Percentiles rank a stretch among this genome's conserved stretches.
These are phyloP conservation scores for Galagoides demidoff DNA, from an alignment of 2,797 vertebrate species.

Conservation along the genomic window DNA sequence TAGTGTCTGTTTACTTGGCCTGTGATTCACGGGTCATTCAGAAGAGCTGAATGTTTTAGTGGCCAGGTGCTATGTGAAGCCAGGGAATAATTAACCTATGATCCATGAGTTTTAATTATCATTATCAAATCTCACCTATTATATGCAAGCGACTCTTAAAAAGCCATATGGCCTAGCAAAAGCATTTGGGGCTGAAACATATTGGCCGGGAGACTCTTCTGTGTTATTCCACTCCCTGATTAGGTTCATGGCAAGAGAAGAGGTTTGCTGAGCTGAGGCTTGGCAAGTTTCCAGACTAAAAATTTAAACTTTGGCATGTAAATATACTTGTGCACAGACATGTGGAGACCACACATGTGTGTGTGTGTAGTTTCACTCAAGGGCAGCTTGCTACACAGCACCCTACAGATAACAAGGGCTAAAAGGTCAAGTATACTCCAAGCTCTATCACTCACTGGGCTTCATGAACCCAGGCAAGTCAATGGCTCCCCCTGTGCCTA, in stretches of 20 bases:
- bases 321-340: background rate
- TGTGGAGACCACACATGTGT: background rate
- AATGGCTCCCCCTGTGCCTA: background rate
- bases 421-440: background rate
- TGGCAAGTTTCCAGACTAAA: slow-evolving; percentile 71
- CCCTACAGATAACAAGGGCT: background rate
- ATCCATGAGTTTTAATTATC: slow-evolving; percentile 76
- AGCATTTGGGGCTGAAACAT: slow-evolving; percentile 11
- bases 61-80: slow-evolving; percentile 55
- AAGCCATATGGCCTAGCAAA: slow-evolving; percentile 81
- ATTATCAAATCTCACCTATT: slow-evolving; percentile 68
- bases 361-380: background rate
- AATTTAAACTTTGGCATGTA: background rate
- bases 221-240: slow-evolving; percentile 64
- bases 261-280: slow-evolving; percentile 73
- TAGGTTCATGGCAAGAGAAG: slow-evolving; percentile 68
- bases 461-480: background rate
- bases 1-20: slow-evolving; percentile 45
- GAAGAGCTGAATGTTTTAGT: background rate
- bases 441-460: background rate
- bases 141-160: slow-evolving; percentile 78
- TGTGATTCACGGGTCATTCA: slow-evolving; percentile 57
- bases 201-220: slow-evolving; percentile 72
- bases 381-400: background rate
- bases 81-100: slow-evolving; percentile 72